A percentile compares a stretch with the other conserved stretches of the same genome.
These are phyloP conservation scores for Oscheius myriophilus DNA, from an alignment of 2,888 invertebrate genomes.

Conservation along the genomic window DNA sequence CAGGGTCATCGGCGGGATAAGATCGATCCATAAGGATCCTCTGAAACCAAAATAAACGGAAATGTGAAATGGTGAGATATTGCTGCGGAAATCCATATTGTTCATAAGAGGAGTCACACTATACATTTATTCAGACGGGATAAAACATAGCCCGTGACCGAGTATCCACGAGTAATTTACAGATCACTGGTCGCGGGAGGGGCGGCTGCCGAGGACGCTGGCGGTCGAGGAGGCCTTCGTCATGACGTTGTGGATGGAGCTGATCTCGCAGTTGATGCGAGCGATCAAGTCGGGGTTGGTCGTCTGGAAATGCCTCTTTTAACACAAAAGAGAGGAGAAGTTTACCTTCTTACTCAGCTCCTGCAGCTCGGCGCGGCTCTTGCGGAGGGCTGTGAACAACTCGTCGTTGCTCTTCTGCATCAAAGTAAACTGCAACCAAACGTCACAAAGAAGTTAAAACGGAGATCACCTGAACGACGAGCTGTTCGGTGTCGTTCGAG, in stretches of 20 bases:
- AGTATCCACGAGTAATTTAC: too few relatives aligned
- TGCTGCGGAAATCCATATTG: too few relatives aligned
- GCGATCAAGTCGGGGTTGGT: background rate
- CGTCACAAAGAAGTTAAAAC: background rate
- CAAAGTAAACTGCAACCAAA: background rate
- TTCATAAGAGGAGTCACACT: too few relatives aligned
- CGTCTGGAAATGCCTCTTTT: background rate
- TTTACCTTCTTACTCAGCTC: constrained; percentile 1
- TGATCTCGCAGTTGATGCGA: constrained; percentile 7
- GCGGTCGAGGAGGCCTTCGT: background rate
- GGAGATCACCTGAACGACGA: background rate
- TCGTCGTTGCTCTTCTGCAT: constrained; percentile 2
- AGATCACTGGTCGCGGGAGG: too few relatives aligned
- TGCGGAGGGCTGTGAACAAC: background rate
- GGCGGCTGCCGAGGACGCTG: background rate
- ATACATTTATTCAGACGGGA: too few relatives aligned
- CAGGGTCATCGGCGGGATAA: too few relatives aligned
- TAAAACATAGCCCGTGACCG: too few relatives aligned
- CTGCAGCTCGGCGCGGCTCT: background rate
- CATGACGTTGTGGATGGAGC: constrained; percentile 12
- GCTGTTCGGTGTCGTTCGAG: background rate
- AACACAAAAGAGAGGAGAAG: background rate
- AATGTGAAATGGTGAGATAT: too few relatives aligned
- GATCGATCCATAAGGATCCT: too few relatives aligned
- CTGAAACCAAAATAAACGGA: too few relatives aligned